A percentile compares a stretch with the other conserved stretches of the same genome.
These are phyloP conservation scores for Meloidogyne hapla DNA, from an alignment of 1,140 invertebrate genomes.

Conservation along the genomic window DNA sequence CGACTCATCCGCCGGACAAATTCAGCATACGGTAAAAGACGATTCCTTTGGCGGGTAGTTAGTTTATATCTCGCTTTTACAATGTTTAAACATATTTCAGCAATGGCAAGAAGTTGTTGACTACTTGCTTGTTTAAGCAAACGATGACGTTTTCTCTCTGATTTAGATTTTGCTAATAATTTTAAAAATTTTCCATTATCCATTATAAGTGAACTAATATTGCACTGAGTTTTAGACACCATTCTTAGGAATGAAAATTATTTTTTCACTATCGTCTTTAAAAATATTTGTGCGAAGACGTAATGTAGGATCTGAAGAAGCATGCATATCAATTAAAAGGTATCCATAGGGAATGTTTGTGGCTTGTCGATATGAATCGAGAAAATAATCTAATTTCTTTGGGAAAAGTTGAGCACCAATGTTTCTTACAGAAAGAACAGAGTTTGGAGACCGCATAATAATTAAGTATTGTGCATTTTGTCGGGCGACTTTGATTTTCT, in stretches of 20 bases:
- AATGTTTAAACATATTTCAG: constrained; percentile 32
- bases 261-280: constrained; percentile 10
- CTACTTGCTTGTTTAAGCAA: neutral
- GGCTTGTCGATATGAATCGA: constrained; percentile 11
- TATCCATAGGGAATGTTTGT: constrained; percentile 16
- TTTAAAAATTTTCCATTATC: constrained; percentile 11
- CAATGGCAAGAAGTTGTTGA: constrained; percentile 12
- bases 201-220: constrained; percentile 7
- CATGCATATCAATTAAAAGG: constrained; percentile 23
- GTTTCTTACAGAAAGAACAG: constrained; percentile 8
- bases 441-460: constrained; percentile 16
- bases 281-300: constrained; percentile 11
- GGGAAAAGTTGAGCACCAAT: constrained; percentile 18
- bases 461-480: constrained; percentile 21
- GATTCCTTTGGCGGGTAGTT: constrained; percentile 26
- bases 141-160: constrained; percentile 5
- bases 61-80: constrained; percentile 23
- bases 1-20: constrained; percentile 28
- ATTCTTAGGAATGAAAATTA: constrained; percentile 17
- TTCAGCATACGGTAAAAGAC: constrained; percentile 21
- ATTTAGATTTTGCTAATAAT: neutral
- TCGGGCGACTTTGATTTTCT: constrained; percentile 16
- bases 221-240: neutral
- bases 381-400: constrained; percentile 6
- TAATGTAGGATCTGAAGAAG: constrained; percentile 8